These are phyloP conservation scores for Urophycis tenuis DNA, from an alignment of 2,797 vertebrate species.

Conservation along the genomic window DNA sequence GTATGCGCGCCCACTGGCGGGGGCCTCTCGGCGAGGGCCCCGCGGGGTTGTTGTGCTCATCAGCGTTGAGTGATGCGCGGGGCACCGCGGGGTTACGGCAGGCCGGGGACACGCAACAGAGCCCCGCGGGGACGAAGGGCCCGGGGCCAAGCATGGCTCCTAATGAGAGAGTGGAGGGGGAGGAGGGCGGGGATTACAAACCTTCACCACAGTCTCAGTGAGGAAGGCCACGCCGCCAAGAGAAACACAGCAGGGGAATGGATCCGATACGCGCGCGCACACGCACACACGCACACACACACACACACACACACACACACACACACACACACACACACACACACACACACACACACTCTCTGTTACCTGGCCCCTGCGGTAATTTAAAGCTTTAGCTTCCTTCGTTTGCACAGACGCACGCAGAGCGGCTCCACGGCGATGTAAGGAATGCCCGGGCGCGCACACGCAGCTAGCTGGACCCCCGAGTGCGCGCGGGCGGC, in stretches of 20 bases:
- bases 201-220: constrained; percentile 13
- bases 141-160: constrained; percentile 31
- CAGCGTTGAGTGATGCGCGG: constrained; percentile 26
- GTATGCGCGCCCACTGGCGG: constrained; percentile 14
- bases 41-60: too few relatives aligned
- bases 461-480: too few relatives aligned
- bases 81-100: constrained; percentile 33
- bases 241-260: constrained; percentile 34
- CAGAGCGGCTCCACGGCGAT: not conserved
- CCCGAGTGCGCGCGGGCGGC: too few relatives aligned
- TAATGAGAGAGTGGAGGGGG: constrained; percentile 50
- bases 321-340: constrained; percentile 2
- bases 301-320: constrained; percentile 2
- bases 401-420: constrained; percentile 7
- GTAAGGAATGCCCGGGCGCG: not conserved
- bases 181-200: constrained; percentile 39
- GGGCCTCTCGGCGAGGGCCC: too few relatives aligned
- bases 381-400: not conserved
- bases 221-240: constrained; percentile 10
- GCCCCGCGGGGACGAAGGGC: constrained; percentile 18
- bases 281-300: too few relatives aligned
- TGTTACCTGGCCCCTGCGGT: not conserved
- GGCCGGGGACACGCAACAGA: constrained; percentile 12
- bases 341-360: not conserved
- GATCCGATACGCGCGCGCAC: constrained; percentile 17